Conservation (phyloP, 2,888 invertebrate species). For the Apoderus coryli region DNA sequence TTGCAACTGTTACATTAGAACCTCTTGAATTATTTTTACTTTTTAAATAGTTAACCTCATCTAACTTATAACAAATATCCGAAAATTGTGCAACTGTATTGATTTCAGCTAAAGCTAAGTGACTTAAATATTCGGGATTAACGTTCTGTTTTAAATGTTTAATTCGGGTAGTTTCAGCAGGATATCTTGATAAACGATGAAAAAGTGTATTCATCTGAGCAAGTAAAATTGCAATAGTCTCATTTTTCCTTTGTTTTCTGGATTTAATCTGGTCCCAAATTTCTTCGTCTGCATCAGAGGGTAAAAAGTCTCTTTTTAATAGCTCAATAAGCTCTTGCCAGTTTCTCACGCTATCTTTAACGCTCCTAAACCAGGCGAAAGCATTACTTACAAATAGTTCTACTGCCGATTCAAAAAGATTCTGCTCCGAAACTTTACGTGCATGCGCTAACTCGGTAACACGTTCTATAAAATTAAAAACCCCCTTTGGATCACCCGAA, state of each 20-base stretch:
- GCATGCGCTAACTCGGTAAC: constrained; percentile 1
- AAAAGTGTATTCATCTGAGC: constrained; percentile 9
- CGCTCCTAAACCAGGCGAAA: constrained; percentile 4
- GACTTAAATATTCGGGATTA: constrained; percentile 4
- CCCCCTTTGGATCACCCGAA: background rate
- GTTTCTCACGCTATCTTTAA: no score
- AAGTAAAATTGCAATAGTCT: constrained; percentile 8
- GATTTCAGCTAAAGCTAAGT: constrained; percentile 3
- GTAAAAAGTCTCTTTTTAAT: no score
- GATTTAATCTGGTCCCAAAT: constrained; percentile 10
- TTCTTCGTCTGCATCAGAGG: no score
- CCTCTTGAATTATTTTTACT: no score
- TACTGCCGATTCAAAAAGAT: constrained; percentile 5
- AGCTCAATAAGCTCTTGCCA: no score
- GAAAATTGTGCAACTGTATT: background rate
- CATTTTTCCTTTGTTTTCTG: constrained; percentile 8
- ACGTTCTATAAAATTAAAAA: constrained; percentile 5
- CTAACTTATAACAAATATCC: constrained; percentile 4
- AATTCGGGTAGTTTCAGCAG: constrained; percentile 6
- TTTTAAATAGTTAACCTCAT: constrained; percentile 4
- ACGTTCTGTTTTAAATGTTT: constrained; percentile 5
- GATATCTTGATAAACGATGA: constrained; percentile 5
- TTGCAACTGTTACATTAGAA: no score
- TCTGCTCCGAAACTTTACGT: background rate
- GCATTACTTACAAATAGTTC: constrained; percentile 5